phyloP scores from a whole-genome alignment of 2,888 invertebrate species.

The Epiblema foenella region DNA sequence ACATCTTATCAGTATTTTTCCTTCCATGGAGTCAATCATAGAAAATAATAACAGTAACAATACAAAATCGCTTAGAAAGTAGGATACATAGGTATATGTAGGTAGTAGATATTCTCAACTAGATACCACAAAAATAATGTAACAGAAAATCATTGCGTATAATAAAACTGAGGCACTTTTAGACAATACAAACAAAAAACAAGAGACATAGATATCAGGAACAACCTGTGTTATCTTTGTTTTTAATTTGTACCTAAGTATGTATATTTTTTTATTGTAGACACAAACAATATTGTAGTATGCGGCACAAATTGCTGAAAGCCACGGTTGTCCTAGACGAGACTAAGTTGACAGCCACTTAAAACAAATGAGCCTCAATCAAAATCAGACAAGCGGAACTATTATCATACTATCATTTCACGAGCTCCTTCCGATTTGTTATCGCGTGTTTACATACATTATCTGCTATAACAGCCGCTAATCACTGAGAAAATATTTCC shows the following conservation, averaged over 20 bases:
- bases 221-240: neutral
- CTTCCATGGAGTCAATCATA: too few species aligned
- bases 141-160: neutral
- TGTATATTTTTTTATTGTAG: neutral
- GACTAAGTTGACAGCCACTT: neutral
- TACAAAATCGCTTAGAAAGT: too few species aligned
- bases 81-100: too few species aligned
- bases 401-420: constrained; percentile 19
- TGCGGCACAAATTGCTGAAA: neutral
- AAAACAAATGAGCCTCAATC: neutral
- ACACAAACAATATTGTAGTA: neutral
- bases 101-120: too few species aligned
- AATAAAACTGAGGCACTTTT: neutral
- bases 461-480: constrained; percentile 24
- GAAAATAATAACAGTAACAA: too few species aligned
- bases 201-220: neutral
- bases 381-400: constrained; percentile 27
- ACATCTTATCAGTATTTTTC: too few species aligned
- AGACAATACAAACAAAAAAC: neutral
- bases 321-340: neutral
- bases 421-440: constrained; percentile 37
- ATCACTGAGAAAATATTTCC: constrained; percentile 26
- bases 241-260: neutral
- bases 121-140: neutral
- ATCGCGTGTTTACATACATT: constrained; percentile 35